Percentiles rank a stretch among this genome's conserved stretches.
Evolutionary conservation across 2,797 vertebrate genomes (phyloP).

Genomic region (Octomys mimax): DNA sequence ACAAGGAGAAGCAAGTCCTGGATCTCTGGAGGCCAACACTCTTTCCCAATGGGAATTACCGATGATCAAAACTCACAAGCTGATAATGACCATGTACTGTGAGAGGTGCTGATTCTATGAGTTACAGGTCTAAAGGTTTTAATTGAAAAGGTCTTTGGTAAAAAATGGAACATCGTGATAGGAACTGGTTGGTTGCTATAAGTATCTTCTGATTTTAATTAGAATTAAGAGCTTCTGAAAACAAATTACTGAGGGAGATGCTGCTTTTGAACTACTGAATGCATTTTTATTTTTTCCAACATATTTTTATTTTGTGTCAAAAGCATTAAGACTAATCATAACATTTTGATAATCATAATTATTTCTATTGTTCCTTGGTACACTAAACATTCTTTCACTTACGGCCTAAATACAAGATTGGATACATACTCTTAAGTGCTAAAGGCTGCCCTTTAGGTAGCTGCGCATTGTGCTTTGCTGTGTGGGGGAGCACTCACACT

Average conservation of each 20-base stretch:
- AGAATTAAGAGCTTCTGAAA: not conserved
- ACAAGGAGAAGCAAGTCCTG: not conserved
- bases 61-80: not conserved
- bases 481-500: not conserved
- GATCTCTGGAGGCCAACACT: not conserved
- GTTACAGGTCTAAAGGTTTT: not conserved
- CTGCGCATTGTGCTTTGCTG: not conserved
- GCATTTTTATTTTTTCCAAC: not conserved
- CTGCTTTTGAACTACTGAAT: conserved; percentile 36
- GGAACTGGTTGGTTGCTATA: not conserved
- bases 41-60: not conserved
- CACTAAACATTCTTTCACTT: not conserved
- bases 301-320: conserved; percentile 17
- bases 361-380: conserved; percentile 1
- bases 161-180: not conserved
- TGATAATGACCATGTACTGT: not conserved
- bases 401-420: not conserved
- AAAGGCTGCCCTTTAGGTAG: conserved; percentile 1
- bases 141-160: not conserved
- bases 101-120: not conserved
- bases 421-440: not conserved
- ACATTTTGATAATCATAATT: not conserved
- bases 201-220: not conserved
- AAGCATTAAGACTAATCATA: conserved; percentile 35
- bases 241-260: conserved; percentile 3